Conservation (phyloP, 2,797 vertebrate species). For the Netta rufina region DNA sequence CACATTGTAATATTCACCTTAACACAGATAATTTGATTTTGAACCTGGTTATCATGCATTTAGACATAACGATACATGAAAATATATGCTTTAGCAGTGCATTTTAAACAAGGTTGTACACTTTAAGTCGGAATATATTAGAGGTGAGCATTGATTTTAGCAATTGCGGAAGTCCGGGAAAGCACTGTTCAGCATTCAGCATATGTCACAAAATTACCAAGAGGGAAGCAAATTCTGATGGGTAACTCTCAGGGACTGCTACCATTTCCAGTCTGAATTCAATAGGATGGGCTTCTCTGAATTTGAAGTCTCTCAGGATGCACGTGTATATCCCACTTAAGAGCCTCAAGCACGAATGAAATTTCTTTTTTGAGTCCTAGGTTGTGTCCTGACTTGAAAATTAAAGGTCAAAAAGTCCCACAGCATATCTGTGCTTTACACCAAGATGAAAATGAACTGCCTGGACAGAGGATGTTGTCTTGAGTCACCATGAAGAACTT, state of each 20-base stretch:
- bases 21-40: slow-evolving; percentile 90
- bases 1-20: slow-evolving; percentile 83
- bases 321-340: not conserved
- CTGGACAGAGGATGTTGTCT: slow-evolving; percentile 4
- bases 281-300: not conserved
- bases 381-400: not conserved
- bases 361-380: not conserved
- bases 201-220: slow-evolving; percentile 45
- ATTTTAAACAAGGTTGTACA: slow-evolving; percentile 88
- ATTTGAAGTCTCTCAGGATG: not conserved
- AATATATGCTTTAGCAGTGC: slow-evolving; percentile 84
- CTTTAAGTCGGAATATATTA: slow-evolving; percentile 84
- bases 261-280: not conserved
- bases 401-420: not conserved
- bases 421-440: not conserved
- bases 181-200: slow-evolving; percentile 37
- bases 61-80: slow-evolving; percentile 83
- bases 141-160: slow-evolving; percentile 72
- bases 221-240: slow-evolving; percentile 13
- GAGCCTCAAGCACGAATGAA: not conserved
- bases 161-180: slow-evolving; percentile 51
- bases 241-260: not conserved
- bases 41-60: slow-evolving; percentile 82
- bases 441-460: not conserved
- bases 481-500: slow-evolving; percentile 36